Base-by-base conservation (phyloP, 2,797 vertebrate species). In the Prionace glauca region DNA sequence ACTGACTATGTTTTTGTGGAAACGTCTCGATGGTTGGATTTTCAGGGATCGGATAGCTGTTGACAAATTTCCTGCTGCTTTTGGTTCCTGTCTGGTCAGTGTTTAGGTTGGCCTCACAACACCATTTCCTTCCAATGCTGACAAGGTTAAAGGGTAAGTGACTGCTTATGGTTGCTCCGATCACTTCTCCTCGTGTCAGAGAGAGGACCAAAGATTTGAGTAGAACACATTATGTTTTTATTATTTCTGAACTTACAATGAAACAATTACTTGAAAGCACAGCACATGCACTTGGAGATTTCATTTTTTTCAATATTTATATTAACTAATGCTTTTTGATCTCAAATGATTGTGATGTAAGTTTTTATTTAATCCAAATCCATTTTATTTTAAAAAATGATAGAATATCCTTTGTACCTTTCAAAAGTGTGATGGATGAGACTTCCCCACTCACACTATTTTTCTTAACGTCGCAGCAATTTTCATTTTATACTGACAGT, bases 61-160 rank as follows among this genome's bases (percentile, higher is more conserved):
- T 74, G 71, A 94, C 71, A 94, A 94, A 94, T 94, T 94, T 94
- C 93, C 69, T 94, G 69, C 41, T 56, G 69, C 93, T 94, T 74
- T 94, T 74, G 26, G 69, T 94, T 94, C 93, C 93, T 74, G 92
- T 94, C 92, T 94, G 92, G 92, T 94, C 67, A 94, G 36, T 71
- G 92, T 94, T 94, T 94, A 72, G 92, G 36, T 69, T 71, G 92
- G 92, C 41, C 67, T 94, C 92, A 94, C 65, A 94, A 94, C 67
- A 72, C 67, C 92, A 94, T 71, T 94, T 94, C 92, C 67, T 94
- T 72, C 92, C 65, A 94, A 26, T 71, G 36, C 92, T 72, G 92
- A 71, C 92, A 94, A 41, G 92, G 92, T 72, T 41, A 94, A 72
- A 94, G 67, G 92, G 36, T 69, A 94, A 94, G 67, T 71, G 92